A percentile compares a stretch with the other conserved stretches of the same genome.
Conservation (phyloP, 1,140 invertebrate species). For the Drosophila yakuba region DNA sequence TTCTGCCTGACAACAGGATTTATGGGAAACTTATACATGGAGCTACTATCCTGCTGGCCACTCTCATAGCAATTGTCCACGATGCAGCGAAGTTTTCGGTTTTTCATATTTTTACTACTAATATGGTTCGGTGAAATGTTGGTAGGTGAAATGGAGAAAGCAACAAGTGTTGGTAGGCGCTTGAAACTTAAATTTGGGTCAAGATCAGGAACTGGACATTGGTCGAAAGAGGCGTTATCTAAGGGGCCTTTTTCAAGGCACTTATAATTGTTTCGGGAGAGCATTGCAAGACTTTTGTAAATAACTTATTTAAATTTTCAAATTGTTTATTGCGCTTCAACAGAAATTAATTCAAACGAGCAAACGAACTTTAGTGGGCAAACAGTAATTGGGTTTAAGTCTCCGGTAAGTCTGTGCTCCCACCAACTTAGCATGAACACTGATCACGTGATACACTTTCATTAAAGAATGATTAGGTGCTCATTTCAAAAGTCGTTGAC, state of each 20-base stretch:
- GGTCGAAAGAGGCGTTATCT: not conserved
- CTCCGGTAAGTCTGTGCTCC: not conserved
- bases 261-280: not conserved
- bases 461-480: no score
- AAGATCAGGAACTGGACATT: slow-evolving; percentile 7
- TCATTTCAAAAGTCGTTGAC: no score
- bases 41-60: slow-evolving; percentile 26
- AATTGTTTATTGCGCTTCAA: not conserved
- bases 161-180: slow-evolving; percentile 34
- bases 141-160: slow-evolving; percentile 31
- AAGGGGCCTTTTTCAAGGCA: no score
- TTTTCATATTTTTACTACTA: slow-evolving; percentile 8
- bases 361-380: not conserved
- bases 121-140: slow-evolving; percentile 4
- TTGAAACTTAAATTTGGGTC: slow-evolving; percentile 24
- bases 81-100: slow-evolving; percentile 19
- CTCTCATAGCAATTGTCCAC: slow-evolving; percentile 19
- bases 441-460: not conserved
- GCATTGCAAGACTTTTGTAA: not conserved
- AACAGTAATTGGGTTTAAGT: not conserved
- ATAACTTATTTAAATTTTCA: not conserved
- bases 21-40: slow-evolving; percentile 37
- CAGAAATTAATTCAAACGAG: slow-evolving; percentile 1
- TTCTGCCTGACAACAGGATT: slow-evolving; percentile 22
- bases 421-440: not conserved